Base-by-base conservation (phyloP, 2,888 invertebrate genomes). In the Phorcus lineatus region DNA sequence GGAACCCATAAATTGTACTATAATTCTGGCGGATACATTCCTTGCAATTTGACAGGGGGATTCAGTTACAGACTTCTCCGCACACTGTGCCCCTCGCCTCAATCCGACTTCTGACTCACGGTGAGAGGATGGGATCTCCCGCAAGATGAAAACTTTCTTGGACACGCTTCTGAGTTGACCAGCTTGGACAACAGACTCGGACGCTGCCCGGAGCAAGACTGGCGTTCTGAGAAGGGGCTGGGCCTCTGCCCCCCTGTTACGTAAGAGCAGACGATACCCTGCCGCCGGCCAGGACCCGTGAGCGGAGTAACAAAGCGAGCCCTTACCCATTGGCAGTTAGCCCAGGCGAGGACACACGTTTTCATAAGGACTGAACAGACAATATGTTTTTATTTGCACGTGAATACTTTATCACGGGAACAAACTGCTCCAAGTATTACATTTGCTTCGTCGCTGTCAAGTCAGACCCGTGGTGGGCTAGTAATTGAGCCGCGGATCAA, bases 401-500 rank as follows among this genome's bases (percentile, higher is more conserved):
- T 70, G 70, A 70, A 70, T 70, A 70, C 70, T 70, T 70, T 70
- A 70, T 70, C 70, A 40, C 70, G 40, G 70, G 36, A 70, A 36
- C 70, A 70, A 70, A 70, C 70, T 31, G 19, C 19, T 40, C 36
- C 70, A 70, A 36, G 70, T 70, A 70, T 70, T 70, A 70, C 70
- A 70, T n/a, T 70, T 70, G 40, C 70, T 40, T 40, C 70, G 17
- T n/a, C n/a, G 36, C 70, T 70, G 70, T 31, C 36, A 70, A 70
- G 40, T 36, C 40, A 11, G 19, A 40, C 70, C 36, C 40, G 36
- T 40, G 40, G 70, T 19, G 55, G 54, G 55, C 76, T 55, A 28
- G 54, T 55, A 80, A 77, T 80, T 76, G 77, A 31, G 36, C 66
- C 16, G 54, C 28, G 79, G 66, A 83, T 87, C 86, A 88, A 87